These are phyloP conservation scores for Aphrocallistes beatrix DNA, from an alignment of 37 sponge, comb jelly and placozoan species.

Conservation along the genomic window DNA sequence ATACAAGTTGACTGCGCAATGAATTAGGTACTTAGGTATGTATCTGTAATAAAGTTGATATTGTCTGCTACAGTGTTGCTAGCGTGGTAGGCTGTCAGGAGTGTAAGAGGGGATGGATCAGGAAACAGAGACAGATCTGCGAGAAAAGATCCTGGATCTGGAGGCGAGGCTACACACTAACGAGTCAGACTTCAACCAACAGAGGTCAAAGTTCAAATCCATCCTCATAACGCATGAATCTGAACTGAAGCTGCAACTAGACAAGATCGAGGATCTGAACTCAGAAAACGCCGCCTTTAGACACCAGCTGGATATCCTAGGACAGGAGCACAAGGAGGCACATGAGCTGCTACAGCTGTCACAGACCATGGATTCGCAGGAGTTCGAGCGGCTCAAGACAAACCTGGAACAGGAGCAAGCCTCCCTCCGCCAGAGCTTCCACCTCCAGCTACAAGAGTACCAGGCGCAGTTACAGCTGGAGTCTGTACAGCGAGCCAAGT, in stretches of 20 bases:
- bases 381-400: not conserved
- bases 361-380: not conserved
- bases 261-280: not conserved
- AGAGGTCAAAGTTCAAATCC: not conserved
- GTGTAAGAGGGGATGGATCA: too few species aligned
- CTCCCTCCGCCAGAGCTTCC: conserved; percentile 1
- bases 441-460: not conserved
- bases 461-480: not conserved
- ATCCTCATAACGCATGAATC: not conserved
- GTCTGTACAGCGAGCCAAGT: not conserved
- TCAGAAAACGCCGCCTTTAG: not conserved
- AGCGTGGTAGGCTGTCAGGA: too few species aligned
- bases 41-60: too few species aligned
- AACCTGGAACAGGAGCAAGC: not conserved
- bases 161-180: not conserved
- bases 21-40: too few species aligned
- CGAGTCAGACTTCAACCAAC: not conserved
- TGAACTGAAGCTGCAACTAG: not conserved
- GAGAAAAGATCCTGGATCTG: not conserved
- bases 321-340: not conserved
- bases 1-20: too few species aligned
- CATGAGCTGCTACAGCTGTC: not conserved
- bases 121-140: not conserved
- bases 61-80: too few species aligned
- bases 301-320: not conserved